Evolutionary conservation across 37 sponge, comb jelly and placozoan species (phyloP), one percentile per base, ranked within the genome.

Genomic region (Agelas oroides): DNA sequence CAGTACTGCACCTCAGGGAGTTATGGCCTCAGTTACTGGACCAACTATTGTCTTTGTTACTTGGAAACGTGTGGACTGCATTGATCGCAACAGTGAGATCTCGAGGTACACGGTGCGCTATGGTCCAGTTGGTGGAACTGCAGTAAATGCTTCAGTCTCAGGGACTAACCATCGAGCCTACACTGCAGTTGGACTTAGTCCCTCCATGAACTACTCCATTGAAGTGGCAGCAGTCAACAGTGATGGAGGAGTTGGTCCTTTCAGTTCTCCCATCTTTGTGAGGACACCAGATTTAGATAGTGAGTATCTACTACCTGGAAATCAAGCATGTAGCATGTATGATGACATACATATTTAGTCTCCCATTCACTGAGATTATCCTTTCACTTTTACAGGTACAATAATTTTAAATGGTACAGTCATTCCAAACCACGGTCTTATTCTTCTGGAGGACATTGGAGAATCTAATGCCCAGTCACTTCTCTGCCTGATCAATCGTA

Each of bases 51-150:
- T 83, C 46, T 77, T 71, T 32, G 34, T 85, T 59, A 19, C 17
- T 5, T 85, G 86, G 86, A 67, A 41, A 21, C 52, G 34, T 55
- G 70, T 76, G 5, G 55, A 46, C 41, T 85, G 86, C 39, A 39
- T 55, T 41, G 57, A 76, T n/a, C 77, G 57, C 12, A 85, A 85
- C 56, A 59, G 86, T 36, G 70, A 67, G 20, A 84, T 74, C 16
- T 68, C 57, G 58, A 58, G 69, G n/a, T 85, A 85, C 78, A 65
- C n/a, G 30, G 60, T 85, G 21, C 52, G 53, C 27, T 74, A 83
- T 64, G 46, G 65, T 56, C 18, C 67, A 25, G 28, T 24, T 30
- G 33, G 18, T 33, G 33, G 67, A 16, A 33, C 33, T 66, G 61
- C 40, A 35, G 37, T 57, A 14, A 40, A 19, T 53, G 31, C 52